Evolutionary conservation across 2,888 invertebrate species (phyloP).

Genomic region (Drosophila heteroneura): DNA sequence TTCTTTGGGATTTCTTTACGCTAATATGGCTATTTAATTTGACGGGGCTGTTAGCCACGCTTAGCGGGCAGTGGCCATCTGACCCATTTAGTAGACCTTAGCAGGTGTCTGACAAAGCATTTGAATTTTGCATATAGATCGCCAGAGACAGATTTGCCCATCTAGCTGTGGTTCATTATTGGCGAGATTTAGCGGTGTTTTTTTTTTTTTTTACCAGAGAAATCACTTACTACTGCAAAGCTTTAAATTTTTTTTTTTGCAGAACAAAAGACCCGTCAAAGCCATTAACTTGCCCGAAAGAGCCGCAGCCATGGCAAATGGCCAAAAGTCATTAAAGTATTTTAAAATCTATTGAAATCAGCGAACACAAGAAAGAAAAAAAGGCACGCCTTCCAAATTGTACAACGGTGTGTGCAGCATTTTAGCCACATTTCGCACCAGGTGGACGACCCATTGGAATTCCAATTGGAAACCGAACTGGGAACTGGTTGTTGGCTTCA

Average conservation of each 20-base stretch:
- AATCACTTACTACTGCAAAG: constrained; percentile 26
- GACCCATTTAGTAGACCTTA: constrained; percentile 42
- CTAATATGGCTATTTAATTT: constrained; percentile 32
- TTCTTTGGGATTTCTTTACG: background rate
- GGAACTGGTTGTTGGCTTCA: constrained; percentile 8
- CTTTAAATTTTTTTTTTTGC: constrained; percentile 46
- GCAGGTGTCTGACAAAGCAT: constrained; percentile 25
- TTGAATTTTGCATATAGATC: constrained; percentile 25
- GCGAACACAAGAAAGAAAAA: constrained; percentile 34
- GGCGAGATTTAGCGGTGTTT: constrained; percentile 41
- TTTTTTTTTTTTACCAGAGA: constrained; percentile 9
- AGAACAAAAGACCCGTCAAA: constrained; percentile 68
- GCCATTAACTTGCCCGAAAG: constrained; percentile 52
- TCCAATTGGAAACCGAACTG: constrained; percentile 20
- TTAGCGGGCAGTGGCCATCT: constrained; percentile 28
- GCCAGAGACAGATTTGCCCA: background rate
- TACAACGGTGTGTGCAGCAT: constrained; percentile 22
- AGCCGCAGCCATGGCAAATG: constrained; percentile 33
- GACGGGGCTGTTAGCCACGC: constrained; percentile 20
- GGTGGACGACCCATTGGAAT: constrained; percentile 28
- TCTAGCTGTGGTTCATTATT: constrained; percentile 34
- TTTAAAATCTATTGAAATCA: constrained; percentile 70
- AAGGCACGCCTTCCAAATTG: constrained; percentile 66
- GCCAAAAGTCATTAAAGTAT: constrained; percentile 74
- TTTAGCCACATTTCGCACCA: constrained; percentile 19